phyloP scores from a whole-genome alignment of 2,113 vertebrate genomes.

The Ceuthmochares aereus region DNA sequence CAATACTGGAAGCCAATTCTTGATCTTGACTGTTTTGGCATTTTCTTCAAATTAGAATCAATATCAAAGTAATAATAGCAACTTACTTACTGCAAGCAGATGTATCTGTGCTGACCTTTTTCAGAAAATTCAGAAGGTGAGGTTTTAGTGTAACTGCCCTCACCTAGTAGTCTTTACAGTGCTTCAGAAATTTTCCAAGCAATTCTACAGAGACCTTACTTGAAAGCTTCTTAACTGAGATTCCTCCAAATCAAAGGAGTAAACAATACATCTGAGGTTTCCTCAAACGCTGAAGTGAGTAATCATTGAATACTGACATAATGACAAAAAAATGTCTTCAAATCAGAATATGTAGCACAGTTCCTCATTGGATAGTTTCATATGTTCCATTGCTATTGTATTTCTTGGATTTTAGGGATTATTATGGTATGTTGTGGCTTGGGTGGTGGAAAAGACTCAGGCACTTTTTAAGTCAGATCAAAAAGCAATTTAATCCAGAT shows the following conservation, averaged over 20 bases:
- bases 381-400: background rate
- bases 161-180: background rate
- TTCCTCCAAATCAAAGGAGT: background rate
- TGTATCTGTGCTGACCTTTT: background rate
- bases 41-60: slow-evolving; percentile 26
- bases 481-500: background rate
- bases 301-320: background rate
- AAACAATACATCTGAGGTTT: background rate
- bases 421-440: background rate
- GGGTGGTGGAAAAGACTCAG: background rate
- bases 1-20: background rate
- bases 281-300: background rate
- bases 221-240: background rate
- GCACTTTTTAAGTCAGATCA: background rate
- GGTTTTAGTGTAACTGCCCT: background rate
- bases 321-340: background rate
- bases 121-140: background rate
- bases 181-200: background rate
- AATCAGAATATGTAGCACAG: background rate
- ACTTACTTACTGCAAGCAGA: background rate
- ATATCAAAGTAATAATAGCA: background rate
- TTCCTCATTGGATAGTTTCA: background rate
- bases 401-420: background rate
- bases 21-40: background rate
- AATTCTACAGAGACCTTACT: background rate